Conservation (phyloP, 2,113 vertebrate species). For the Macaca mulatta region DNA sequence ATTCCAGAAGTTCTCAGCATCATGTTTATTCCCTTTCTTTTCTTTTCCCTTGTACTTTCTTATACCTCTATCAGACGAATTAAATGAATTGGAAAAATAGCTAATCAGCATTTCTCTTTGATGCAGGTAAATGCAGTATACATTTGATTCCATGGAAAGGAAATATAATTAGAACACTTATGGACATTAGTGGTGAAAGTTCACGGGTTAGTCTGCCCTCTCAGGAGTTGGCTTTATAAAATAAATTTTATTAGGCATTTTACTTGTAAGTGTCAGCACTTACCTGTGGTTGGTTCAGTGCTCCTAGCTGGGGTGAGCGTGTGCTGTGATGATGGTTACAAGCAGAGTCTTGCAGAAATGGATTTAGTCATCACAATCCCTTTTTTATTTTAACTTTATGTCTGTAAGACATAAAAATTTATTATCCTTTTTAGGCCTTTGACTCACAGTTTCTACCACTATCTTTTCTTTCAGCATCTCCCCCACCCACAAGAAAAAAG, state of each 20-base stretch:
- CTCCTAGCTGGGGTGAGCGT: too few species aligned
- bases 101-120: not conserved
- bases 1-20: not conserved
- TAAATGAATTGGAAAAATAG: not conserved
- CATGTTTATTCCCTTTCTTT: not conserved
- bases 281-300: not conserved
- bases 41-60: not conserved
- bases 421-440: not conserved
- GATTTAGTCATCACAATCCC: not conserved
- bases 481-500: not conserved
- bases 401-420: not conserved
- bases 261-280: too few species aligned
- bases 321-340: not conserved
- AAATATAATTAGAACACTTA: not conserved
- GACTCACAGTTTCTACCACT: not conserved
- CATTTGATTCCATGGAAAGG: not conserved
- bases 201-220: not conserved
- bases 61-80: not conserved
- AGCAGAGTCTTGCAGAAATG: not conserved
- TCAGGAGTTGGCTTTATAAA: not conserved
- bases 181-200: fast-evolving
- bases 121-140: not conserved
- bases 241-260: not conserved
- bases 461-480: not conserved
- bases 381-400: not conserved